Conservation (phyloP, 2,888 invertebrate species). For the Ochlodes sylvanus region DNA sequence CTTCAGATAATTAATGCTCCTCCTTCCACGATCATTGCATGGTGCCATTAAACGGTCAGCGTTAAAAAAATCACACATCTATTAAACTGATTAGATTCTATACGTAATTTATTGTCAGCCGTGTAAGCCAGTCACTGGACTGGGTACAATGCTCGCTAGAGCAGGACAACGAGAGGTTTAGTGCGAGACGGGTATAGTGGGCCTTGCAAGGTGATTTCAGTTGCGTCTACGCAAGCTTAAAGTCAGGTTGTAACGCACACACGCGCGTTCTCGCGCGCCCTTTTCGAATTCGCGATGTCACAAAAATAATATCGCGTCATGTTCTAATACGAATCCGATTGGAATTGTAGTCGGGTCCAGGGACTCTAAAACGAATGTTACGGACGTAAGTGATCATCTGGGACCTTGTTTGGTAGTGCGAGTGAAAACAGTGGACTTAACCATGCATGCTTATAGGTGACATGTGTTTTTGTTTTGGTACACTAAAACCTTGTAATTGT, state of each 20-base stretch:
- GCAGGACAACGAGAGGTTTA: slow-evolving; percentile 60
- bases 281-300: slow-evolving; percentile 59
- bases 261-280: slow-evolving; percentile 57
- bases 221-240: slow-evolving; percentile 81
- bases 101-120: slow-evolving; percentile 83
- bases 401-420: slow-evolving; percentile 36
- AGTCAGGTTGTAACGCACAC: slow-evolving; percentile 79
- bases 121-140: slow-evolving; percentile 60
- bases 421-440: slow-evolving; percentile 44
- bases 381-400: slow-evolving; percentile 18
- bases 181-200: slow-evolving; percentile 75
- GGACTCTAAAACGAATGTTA: slow-evolving; percentile 11
- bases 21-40: slow-evolving; percentile 45
- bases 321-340: slow-evolving; percentile 28
- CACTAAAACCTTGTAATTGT: slow-evolving; percentile 37
- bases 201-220: slow-evolving; percentile 85
- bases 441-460: slow-evolving; percentile 28
- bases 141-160: slow-evolving; percentile 83
- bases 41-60: slow-evolving; percentile 56
- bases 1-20: slow-evolving; percentile 45
- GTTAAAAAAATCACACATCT: slow-evolving; percentile 78
- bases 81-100: slow-evolving; percentile 84
- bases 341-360: background rate
- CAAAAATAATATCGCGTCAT: slow-evolving; percentile 52
- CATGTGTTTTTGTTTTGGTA: slow-evolving; percentile 39